Evolutionary conservation across 2,888 invertebrate genomes (phyloP).

Genomic region (Lasioglossum zephyrum): DNA sequence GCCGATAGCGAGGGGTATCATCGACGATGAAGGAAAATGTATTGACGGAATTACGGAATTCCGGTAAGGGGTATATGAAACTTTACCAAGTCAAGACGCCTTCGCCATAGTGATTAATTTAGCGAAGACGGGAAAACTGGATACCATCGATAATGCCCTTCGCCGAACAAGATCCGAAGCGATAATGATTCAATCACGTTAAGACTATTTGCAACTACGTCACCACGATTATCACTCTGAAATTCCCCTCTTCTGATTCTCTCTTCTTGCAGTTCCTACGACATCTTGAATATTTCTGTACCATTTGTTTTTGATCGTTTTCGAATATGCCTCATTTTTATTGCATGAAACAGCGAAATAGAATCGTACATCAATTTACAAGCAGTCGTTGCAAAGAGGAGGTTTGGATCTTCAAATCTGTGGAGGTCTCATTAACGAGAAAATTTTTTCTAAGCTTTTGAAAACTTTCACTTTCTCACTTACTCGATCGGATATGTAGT

Average conservation of each 20-base stretch:
- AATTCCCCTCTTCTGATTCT: neutral
- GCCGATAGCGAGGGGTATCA: slow-evolving; percentile 1
- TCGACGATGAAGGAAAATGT: slow-evolving; percentile 10
- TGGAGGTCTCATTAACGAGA: no score
- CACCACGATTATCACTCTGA: slow-evolving; percentile 40
- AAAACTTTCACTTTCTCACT: no score
- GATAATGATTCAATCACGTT: slow-evolving; percentile 60
- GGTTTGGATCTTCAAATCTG: no score
- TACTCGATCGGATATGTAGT: no score
- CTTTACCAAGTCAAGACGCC: neutral
- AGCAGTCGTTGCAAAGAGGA: no score
- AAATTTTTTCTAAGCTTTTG: no score
- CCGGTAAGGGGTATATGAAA: neutral
- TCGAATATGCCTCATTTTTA: no score
- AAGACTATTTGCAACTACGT: slow-evolving; percentile 30
- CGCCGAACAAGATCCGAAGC: slow-evolving; percentile 46
- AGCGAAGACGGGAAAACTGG: slow-evolving; percentile 54
- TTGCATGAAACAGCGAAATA: no score
- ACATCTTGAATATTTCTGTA: no score
- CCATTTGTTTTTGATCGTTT: no score
- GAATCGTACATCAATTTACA: no score
- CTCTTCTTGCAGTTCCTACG: no score
- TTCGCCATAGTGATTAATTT: slow-evolving; percentile 52
- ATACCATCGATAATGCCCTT: slow-evolving; percentile 48
- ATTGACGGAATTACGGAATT: slow-evolving; percentile 27